Base-by-base conservation (phyloP, 2,797 vertebrate species). In the Microctenopoma stevenorrisi region DNA sequence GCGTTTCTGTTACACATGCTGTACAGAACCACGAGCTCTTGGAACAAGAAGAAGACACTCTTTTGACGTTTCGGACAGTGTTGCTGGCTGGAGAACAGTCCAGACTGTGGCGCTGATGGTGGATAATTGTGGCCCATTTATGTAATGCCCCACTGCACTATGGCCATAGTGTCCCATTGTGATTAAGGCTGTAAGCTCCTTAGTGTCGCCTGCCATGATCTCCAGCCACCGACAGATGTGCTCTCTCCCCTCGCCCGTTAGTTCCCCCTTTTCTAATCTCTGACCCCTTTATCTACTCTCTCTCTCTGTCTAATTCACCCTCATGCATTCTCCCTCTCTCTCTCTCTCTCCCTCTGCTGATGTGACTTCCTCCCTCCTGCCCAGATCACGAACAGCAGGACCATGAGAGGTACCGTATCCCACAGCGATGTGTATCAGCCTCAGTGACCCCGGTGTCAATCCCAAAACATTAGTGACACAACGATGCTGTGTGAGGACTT, bases 141-240 rank as follows among this genome's bases (percentile, higher is more conserved):
- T 82, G 82, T 91, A 89, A 92, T 85, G 82, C 74, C 44, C 74
- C 83, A 71, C 83, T 80, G 78, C 71, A 79, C 83, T 82, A 73
- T 79, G 78, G 79, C 88, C 86, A 84, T 85, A 88, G 83, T 82
- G 82, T 83, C 83, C 83, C 82, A 89, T 89, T 93, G 91, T 92
- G 89, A 92, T 91, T 92, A 93, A 80, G 81, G 83, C 70, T 81
- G 64, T 94, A 93, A 93, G 89, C 93, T 91, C 91, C 92, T 94
- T 93, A 90, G 65, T 82, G 80, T 89, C 78, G 86, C 77, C 80
- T 76, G 69, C 85, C 85, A 78, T 90, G 85, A 89, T 88, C 88
- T 88, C 79, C 80, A 87, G 86, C 74, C 74, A 74, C 84, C 79
- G 85, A 86, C 92, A 94, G 91, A 92, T 94, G 91, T 90, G 89